A percentile compares a stretch with the other conserved stretches of the same genome.
phyloP scores from a whole-genome alignment of 2,888 invertebrate genomes.

The Calliopum simillimum region DNA sequence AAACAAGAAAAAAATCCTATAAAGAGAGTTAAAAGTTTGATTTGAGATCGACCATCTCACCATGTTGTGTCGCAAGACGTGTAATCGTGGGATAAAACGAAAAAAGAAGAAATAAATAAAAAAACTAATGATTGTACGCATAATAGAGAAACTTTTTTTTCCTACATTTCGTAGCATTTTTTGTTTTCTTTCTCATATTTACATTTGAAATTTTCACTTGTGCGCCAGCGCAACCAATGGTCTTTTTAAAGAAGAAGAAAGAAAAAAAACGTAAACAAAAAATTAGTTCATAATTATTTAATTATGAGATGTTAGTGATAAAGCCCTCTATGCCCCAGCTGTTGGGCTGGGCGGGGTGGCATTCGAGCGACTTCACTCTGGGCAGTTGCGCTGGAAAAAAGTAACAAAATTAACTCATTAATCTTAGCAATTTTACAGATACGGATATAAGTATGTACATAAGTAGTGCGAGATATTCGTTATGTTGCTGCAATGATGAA shows the following conservation, averaged over 20 bases:
- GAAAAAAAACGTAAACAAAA: neutral
- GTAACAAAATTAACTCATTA: conserved; percentile 16
- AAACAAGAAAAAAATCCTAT: no score
- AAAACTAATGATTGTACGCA: conserved; percentile 4
- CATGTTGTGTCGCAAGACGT: neutral
- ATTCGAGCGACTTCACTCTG: neutral
- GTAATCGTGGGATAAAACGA: conserved; percentile 17
- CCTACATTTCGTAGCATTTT: neutral
- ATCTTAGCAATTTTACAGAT: conserved; percentile 8
- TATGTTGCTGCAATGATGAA: neutral
- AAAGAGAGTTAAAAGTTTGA: no score
- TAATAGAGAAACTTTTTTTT: conserved; percentile 23
- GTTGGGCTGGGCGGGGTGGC: neutral
- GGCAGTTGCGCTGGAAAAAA: neutral
- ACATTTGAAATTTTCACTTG: conserved; percentile 19
- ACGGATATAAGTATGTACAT: neutral
- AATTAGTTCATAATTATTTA: conserved; percentile 21
- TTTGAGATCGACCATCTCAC: no score
- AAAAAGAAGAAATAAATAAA: neutral
- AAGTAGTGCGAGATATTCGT: neutral
- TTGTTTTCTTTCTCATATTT: neutral
- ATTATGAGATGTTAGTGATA: neutral
- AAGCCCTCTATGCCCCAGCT: neutral
- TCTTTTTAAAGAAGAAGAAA: neutral
- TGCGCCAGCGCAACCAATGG: neutral